Percentiles rank a stretch among this genome's conserved stretches.
Conservation (phyloP, 2,113 vertebrate genomes). For the Cololabis saira region DNA sequence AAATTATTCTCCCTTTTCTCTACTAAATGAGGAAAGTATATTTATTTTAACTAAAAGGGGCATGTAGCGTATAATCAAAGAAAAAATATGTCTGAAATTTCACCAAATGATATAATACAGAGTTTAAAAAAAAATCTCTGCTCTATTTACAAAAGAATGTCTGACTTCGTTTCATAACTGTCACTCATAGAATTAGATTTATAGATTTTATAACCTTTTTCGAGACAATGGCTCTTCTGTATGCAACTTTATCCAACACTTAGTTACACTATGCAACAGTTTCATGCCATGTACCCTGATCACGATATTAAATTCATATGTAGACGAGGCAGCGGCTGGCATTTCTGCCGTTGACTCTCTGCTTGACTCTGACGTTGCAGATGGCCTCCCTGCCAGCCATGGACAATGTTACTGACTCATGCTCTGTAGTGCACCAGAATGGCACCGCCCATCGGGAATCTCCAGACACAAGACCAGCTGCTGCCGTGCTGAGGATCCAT, state of each 20-base stretch:
- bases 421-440: conserved; percentile 83
- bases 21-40: too few species aligned
- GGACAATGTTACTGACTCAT: conserved; percentile 69
- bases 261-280: conserved; percentile 42
- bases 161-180: conserved; percentile 25
- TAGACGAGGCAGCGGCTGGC: neutral
- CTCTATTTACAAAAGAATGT: neutral
- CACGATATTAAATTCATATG: conserved; percentile 12
- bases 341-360: conserved; percentile 13
- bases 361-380: conserved; percentile 19
- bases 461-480: conserved; percentile 64
- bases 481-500: conserved; percentile 83
- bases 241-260: conserved; percentile 48
- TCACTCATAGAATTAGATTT: conserved; percentile 49
- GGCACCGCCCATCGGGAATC: conserved; percentile 69
- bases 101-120: neutral
- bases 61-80: too few species aligned
- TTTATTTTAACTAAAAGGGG: too few species aligned
- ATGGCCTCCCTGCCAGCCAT: conserved; percentile 61
- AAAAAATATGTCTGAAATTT: neutral
- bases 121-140: neutral
- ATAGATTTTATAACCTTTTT: conserved; percentile 48
- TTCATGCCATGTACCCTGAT: conserved; percentile 15
- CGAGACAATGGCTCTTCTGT: conserved; percentile 43
- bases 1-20: neutral